Evolutionary conservation across 2,888 invertebrate genomes (phyloP).

Genomic region (Villa cingulata): DNA sequence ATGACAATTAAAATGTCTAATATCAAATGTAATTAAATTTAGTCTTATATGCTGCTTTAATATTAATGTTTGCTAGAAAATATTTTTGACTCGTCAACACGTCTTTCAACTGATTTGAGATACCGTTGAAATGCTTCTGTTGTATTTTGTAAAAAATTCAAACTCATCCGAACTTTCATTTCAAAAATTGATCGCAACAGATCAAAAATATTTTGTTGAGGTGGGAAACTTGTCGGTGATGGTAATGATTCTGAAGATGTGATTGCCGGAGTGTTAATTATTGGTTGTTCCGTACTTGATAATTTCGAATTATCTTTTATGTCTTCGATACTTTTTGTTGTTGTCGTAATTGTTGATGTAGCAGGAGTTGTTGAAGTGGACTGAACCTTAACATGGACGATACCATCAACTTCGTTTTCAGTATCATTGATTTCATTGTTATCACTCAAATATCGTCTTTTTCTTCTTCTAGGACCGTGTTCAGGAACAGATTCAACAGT

Average conservation of each 20-base stretch:
- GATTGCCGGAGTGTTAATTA: neutral
- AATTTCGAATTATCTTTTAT: slow-evolving; percentile 5
- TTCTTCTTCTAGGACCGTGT: slow-evolving; percentile 46
- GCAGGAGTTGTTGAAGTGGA: neutral
- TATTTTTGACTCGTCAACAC: slow-evolving; percentile 12
- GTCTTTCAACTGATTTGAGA: slow-evolving; percentile 43
- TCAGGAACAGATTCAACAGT: slow-evolving; percentile 50
- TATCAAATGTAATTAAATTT: neutral
- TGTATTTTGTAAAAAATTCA: slow-evolving; percentile 53
- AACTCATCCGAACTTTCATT: slow-evolving; percentile 51
- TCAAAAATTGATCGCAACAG: slow-evolving; percentile 51
- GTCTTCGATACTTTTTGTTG: neutral
- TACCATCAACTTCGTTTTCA: slow-evolving; percentile 40
- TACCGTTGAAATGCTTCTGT: slow-evolving; percentile 53
- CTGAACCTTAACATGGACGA: neutral
- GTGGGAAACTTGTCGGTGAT: slow-evolving; percentile 3
- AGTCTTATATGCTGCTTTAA: neutral
- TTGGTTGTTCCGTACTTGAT: slow-evolving; percentile 7
- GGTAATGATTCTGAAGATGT: slow-evolving; percentile 13
- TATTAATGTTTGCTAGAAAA: neutral
- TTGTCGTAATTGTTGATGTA: neutral
- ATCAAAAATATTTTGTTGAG: slow-evolving; percentile 26
- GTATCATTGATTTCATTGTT: slow-evolving; percentile 36
- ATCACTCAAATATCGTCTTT: slow-evolving; percentile 19
- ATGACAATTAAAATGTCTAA: neutral